phyloP scores from a whole-genome alignment of 2,888 invertebrate genomes.

The Thymelicus acteon region DNA sequence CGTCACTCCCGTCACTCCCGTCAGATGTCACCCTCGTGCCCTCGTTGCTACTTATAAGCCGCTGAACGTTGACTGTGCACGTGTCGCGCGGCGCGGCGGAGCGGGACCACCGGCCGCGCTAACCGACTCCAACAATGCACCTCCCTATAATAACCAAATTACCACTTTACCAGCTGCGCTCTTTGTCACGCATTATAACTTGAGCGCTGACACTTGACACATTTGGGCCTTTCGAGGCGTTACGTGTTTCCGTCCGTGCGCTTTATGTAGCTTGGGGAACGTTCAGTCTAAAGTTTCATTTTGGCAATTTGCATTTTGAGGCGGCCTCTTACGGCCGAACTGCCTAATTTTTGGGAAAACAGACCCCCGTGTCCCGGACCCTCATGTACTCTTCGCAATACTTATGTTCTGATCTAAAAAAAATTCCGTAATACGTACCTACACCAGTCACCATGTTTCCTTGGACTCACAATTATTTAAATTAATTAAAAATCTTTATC shows the following conservation, averaged over 20 bases:
- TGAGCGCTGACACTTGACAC: slow-evolving; percentile 20
- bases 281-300: neutral
- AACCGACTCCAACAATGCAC: neutral
- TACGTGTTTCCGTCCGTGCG: neutral
- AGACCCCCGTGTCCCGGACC: neutral
- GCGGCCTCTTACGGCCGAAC: neutral
- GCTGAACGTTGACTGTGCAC: neutral
- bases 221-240: slow-evolving; percentile 6
- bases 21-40: too few species aligned
- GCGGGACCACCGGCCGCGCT: slow-evolving; percentile 22
- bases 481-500: too few species aligned
- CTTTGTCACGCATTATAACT: slow-evolving; percentile 15
- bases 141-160: slow-evolving; percentile 17
- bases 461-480: too few species aligned
- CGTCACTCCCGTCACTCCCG: too few species aligned
- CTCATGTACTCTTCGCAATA: too few species aligned
- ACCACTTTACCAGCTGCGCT: slow-evolving; percentile 26
- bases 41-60: too few species aligned
- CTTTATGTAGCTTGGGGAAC: neutral
- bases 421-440: too few species aligned
- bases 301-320: neutral
- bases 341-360: neutral
- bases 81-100: neutral
- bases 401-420: too few species aligned
- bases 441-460: too few species aligned